Percentiles rank a stretch among this genome's conserved stretches.
phyloP scores from a whole-genome alignment of 2,113 vertebrate genomes.

The Poecilia latipinna region DNA sequence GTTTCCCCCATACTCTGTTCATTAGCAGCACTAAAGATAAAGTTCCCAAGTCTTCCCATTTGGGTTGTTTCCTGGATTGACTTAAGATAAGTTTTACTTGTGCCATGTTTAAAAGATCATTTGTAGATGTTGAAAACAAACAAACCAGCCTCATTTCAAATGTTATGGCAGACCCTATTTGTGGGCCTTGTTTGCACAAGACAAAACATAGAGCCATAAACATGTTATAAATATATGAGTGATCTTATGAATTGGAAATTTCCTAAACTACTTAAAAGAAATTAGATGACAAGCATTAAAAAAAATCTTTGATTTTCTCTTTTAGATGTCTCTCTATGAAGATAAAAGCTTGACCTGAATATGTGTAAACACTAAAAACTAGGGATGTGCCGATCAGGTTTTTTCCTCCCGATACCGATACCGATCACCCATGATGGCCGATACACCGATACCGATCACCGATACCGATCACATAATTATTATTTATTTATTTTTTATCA shows the following conservation, averaged over 20 bases:
- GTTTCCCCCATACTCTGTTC: slow-evolving; percentile 67
- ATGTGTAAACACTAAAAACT: not conserved
- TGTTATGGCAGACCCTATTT: slow-evolving; percentile 64
- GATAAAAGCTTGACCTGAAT: not conserved
- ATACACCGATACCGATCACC: no score
- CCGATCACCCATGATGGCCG: no score
- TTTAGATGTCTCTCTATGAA: slow-evolving; percentile 1
- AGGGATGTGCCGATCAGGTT: no score
- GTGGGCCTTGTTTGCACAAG: slow-evolving; percentile 68
- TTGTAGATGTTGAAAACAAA: slow-evolving; percentile 75
- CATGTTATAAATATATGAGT: slow-evolving; percentile 73
- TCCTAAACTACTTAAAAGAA: slow-evolving; percentile 69
- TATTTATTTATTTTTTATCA: no score
- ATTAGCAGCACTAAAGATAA: slow-evolving; percentile 71
- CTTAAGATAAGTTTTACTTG: slow-evolving; percentile 68
- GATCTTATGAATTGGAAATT: slow-evolving; percentile 66
- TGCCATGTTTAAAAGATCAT: slow-evolving; percentile 77
- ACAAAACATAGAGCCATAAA: slow-evolving; percentile 67
- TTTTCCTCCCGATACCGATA: no score
- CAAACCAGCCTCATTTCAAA: slow-evolving; percentile 75
- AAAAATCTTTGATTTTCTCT: slow-evolving; percentile 60
- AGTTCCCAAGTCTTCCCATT: slow-evolving; percentile 65
- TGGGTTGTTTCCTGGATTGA: slow-evolving; percentile 69
- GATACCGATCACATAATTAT: no score
- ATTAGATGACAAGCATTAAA: slow-evolving; percentile 74